These are phyloP conservation scores for Prunella strophiata DNA, from an alignment of 2,797 vertebrate species.

Conservation along the genomic window DNA sequence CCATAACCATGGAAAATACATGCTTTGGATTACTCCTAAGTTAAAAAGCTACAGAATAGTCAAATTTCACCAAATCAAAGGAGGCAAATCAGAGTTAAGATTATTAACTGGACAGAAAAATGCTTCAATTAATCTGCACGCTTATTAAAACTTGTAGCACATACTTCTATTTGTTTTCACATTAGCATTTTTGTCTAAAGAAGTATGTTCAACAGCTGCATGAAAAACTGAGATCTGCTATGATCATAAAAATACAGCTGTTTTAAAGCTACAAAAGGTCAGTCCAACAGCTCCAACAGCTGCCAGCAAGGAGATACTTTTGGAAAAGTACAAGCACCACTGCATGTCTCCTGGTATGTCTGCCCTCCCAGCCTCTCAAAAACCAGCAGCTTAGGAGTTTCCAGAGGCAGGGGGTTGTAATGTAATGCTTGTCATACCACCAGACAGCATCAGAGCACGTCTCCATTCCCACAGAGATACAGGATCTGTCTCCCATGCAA, in stretches of 20 bases:
- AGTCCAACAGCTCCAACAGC: background rate
- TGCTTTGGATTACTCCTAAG: background rate
- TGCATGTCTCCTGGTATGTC: background rate
- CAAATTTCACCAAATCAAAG: background rate
- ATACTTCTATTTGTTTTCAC: background rate
- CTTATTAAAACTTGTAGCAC: background rate
- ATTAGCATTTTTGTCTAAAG: background rate
- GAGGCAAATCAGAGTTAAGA: background rate
- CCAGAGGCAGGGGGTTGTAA: background rate
- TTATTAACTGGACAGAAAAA: background rate
- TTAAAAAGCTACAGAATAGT: background rate
- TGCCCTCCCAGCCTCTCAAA: background rate
- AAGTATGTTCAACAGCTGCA: background rate
- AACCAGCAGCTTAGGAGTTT: background rate
- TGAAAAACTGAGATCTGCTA: background rate
- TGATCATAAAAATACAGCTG: conserved; percentile 11
- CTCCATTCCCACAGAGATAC: background rate
- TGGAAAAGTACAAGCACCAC: background rate
- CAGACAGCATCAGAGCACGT: background rate
- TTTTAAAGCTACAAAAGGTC: conserved; percentile 7
- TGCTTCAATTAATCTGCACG: background rate
- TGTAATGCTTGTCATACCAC: background rate
- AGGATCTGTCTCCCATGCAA: background rate
- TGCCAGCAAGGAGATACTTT: background rate
- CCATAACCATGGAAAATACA: background rate